A percentile compares a stretch with the other conserved stretches of the same genome.
phyloP scores from a whole-genome alignment of 2,888 invertebrate species.

The Melanostoma scalare region DNA sequence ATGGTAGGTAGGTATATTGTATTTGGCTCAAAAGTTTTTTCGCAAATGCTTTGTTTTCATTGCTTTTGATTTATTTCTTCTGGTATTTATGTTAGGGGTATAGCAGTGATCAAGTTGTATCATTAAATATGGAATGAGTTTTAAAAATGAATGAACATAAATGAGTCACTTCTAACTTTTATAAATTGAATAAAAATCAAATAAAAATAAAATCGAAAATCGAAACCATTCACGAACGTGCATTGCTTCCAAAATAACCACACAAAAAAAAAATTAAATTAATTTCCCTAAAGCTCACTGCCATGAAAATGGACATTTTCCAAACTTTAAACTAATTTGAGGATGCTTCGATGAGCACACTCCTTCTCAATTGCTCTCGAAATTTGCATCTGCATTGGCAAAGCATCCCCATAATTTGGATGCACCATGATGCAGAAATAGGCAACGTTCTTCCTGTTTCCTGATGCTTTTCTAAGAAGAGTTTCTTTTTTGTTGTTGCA shows the following conservation, averaged over 20 bases:
- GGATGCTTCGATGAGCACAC: slow-evolving; percentile 68
- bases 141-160: no score
- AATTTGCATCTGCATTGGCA: slow-evolving; percentile 65
- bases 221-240: slow-evolving; percentile 14
- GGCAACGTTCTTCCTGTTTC: slow-evolving; percentile 60
- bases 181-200: slow-evolving; percentile 14
- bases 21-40: no score
- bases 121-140: no score
- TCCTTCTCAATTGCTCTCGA: slow-evolving; percentile 44
- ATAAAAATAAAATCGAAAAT: slow-evolving; percentile 12
- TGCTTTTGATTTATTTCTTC: no score
- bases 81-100: no score
- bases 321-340: slow-evolving; percentile 68
- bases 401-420: slow-evolving; percentile 57
- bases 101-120: no score
- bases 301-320: slow-evolving; percentile 57
- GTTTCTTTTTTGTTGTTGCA: slow-evolving; percentile 19
- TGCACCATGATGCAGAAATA: slow-evolving; percentile 69
- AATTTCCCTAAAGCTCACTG: slow-evolving; percentile 55
- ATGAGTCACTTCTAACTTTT: slow-evolving; percentile 25
- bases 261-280: slow-evolving; percentile 46
- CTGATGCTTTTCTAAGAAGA: slow-evolving; percentile 9
- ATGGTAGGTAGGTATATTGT: no score
- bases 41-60: no score
- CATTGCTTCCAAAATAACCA: slow-evolving; percentile 36